A percentile compares a stretch with the other conserved stretches of the same genome.
phyloP scores from a whole-genome alignment of 2,113 vertebrate species.

The Oxyruncus cristatus region DNA sequence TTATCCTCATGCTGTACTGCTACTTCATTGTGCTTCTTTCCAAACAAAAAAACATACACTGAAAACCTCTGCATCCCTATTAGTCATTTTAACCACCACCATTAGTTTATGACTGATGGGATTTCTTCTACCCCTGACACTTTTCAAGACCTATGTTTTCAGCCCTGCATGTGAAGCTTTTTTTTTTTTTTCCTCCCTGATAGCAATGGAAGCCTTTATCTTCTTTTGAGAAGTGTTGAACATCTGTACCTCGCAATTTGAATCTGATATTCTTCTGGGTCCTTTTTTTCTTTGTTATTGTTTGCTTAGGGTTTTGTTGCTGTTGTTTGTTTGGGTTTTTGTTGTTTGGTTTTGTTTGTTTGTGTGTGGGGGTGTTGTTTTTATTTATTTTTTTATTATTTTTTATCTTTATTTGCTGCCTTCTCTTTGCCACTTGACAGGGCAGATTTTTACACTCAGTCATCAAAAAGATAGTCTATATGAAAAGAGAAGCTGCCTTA shows the following conservation, averaged over 20 bases:
- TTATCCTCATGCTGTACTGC: background rate
- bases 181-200: background rate
- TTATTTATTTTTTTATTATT: background rate
- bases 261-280: background rate
- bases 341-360: background rate
- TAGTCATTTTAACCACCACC: background rate
- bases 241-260: background rate
- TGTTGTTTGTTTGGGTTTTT: background rate
- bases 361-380: too few relatives aligned
- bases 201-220: background rate
- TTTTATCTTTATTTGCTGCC: background rate
- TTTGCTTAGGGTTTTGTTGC: background rate
- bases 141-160: background rate
- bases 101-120: background rate
- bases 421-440: background rate
- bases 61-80: background rate
- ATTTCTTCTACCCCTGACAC: background rate
- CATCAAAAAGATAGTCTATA: background rate
- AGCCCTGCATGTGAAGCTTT: background rate
- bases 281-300: background rate
- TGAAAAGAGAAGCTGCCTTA: background rate
- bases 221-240: background rate
- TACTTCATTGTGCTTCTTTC: background rate
- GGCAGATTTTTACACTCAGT: background rate
- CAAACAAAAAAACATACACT: background rate